phyloP scores from a whole-genome alignment of 2,888 invertebrate species.

The Drosophila prostipennis region DNA sequence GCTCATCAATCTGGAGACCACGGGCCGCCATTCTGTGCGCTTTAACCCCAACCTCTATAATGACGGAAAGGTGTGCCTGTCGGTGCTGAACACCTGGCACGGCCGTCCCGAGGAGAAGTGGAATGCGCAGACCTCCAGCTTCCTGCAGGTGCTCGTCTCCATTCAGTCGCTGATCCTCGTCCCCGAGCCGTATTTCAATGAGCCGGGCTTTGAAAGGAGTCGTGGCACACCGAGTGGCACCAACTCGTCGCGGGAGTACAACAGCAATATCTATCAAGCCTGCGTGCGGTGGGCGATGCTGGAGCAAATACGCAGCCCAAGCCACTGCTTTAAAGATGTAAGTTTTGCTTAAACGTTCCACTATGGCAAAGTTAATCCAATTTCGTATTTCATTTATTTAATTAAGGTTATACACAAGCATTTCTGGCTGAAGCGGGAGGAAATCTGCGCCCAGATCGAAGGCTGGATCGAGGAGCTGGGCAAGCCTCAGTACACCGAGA shows the following conservation, averaged over 20 bases:
- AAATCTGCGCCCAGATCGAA: slow-evolving; percentile 94
- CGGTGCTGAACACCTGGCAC: slow-evolving; percentile 98
- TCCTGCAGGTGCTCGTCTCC: slow-evolving; percentile 95
- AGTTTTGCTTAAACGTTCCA: slow-evolving; percentile 76
- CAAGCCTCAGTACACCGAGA: slow-evolving; percentile 89
- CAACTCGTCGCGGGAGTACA: slow-evolving; percentile 96
- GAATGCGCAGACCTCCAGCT: slow-evolving; percentile 98
- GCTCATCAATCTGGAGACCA: slow-evolving; percentile 95
- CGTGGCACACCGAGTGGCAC: slow-evolving; percentile 95
- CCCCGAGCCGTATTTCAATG: slow-evolving; percentile 97
- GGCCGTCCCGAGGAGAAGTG: slow-evolving; percentile 98
- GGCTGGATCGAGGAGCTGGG: slow-evolving; percentile 96
- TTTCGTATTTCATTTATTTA: neutral
- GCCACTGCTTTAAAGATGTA: slow-evolving; percentile 95
- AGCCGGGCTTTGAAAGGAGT: slow-evolving; percentile 96
- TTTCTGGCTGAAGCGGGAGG: slow-evolving; percentile 96
- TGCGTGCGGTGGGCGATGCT: slow-evolving; percentile 98
- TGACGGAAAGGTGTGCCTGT: slow-evolving; percentile 97
- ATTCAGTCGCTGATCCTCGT: slow-evolving; percentile 96
- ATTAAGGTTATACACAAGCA: slow-evolving; percentile 93
- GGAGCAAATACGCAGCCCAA: slow-evolving; percentile 95
- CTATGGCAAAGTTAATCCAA: neutral
- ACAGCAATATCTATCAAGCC: slow-evolving; percentile 97
- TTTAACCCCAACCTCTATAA: slow-evolving; percentile 97
- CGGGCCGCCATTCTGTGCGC: slow-evolving; percentile 93